Evolutionary conservation across 2,888 invertebrate species (phyloP), one percentile per base, ranked within the genome.

Genomic region (Eupithecia vulgata): DNA sequence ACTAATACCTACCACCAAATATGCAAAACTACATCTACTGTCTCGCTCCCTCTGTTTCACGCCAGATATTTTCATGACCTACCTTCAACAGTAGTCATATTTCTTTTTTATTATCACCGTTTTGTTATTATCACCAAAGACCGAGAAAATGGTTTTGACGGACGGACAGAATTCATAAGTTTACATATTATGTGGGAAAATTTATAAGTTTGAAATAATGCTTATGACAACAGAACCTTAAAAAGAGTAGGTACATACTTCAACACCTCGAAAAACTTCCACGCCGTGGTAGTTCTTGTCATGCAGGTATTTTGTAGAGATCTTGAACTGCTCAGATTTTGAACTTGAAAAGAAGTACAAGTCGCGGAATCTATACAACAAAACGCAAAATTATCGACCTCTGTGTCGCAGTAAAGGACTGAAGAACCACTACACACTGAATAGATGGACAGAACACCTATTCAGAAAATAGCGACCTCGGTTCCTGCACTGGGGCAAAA

Each of bases 341-440:
- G 25, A 96, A 81, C 97, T 96, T 12, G 97, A 96, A 84, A 97
- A 97, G 93, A 97, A 97, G 84, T 96, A 97, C 25, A 97, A 89
- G 5, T 57, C 57, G 25, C 25, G 57, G 25, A 25, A 57, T 25
- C 57, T 57, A 25, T 21, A 57, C 12, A 25, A 57, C 13, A 57
- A 52, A 52, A 52, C 12, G 48, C 48, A 4, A 48, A n/a, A 48
- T 48, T n/a, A 48, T 48, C 8, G 48, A 48, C 1, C n/a, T 48
- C 48, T 48, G 8, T 42, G 45, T 48, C n/a, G 48, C n/a, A 45
- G 6, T 45, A 45, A 17, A 17, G 5, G 17, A 15, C 42, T 45
- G 45, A 45, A 45, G 45, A 45, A 45, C 45, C 45, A 30, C 30
- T 4, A 30, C 30, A 30, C 30, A 4, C 30, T 30, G 30, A 30